Percentiles rank a stretch among this genome's conserved stretches.
These are phyloP conservation scores for Chlorodrepanis virens DNA, from an alignment of 2,113 vertebrate species.

Conservation along the genomic window DNA sequence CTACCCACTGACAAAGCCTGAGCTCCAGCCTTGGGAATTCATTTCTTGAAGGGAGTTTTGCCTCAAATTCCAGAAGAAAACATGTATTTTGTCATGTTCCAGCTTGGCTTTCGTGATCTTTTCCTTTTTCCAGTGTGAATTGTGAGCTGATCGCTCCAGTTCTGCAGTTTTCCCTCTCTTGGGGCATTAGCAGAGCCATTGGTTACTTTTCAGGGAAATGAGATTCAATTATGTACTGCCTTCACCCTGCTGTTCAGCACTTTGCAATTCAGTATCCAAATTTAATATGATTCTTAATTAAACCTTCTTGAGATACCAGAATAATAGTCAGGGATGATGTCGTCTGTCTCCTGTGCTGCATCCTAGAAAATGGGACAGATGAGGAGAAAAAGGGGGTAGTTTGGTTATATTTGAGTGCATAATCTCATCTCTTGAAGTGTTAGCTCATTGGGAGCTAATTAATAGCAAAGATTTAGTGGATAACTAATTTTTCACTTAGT, in stretches of 20 bases:
- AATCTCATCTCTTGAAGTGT: neutral
- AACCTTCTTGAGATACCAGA: neutral
- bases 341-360: neutral
- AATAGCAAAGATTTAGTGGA: neutral
- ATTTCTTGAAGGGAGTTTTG: fast-evolving
- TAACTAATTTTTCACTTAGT: neutral
- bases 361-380: neutral
- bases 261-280: neutral
- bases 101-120: neutral
- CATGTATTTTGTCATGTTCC: fast-evolving
- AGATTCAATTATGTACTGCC: neutral
- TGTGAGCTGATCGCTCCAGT: neutral
- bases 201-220: neutral
- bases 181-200: neutral
- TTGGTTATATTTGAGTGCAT: neutral
- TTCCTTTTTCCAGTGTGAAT: neutral
- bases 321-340: neutral
- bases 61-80: neutral
- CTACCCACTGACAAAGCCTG: neutral
- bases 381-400: fast-evolving
- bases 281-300: constrained; percentile 9
- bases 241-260: neutral
- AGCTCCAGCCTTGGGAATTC: neutral
- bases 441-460: neutral
- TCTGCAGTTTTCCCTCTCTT: neutral